Conservation (phyloP, 2,888 invertebrate species). For the Eupithecia dodoneata region DNA sequence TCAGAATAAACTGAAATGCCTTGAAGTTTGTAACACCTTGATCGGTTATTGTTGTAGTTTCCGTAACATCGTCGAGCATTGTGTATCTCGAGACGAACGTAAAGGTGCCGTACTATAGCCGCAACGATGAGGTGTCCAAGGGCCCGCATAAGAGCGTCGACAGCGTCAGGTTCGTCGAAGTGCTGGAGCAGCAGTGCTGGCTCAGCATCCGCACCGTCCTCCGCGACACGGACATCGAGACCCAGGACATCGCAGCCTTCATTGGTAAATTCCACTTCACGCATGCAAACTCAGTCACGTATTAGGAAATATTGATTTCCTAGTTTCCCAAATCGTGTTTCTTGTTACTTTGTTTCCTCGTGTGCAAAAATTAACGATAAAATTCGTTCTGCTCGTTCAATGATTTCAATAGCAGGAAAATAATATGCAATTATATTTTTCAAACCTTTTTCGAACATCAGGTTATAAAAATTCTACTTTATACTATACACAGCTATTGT, state of each 20-base stretch:
- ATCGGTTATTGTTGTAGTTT: constrained; percentile 72
- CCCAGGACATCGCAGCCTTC: constrained; percentile 81
- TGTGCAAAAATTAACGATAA: constrained; percentile 19
- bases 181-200: constrained; percentile 70
- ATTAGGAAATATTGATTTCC: constrained; percentile 32
- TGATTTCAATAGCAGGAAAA: constrained; percentile 6
- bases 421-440: neutral
- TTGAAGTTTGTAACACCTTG: constrained; percentile 52
- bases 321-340: constrained; percentile 29
- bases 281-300: constrained; percentile 24
- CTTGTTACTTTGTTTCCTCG: constrained; percentile 18
- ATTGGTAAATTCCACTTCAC: constrained; percentile 64
- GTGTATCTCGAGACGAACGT: constrained; percentile 79
- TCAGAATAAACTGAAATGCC: constrained; percentile 26
- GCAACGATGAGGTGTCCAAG: constrained; percentile 70
- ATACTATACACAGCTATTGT: neutral
- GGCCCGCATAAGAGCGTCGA: constrained; percentile 43
- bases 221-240: constrained; percentile 75
- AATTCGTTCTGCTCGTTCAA: constrained; percentile 16
- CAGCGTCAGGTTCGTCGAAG: constrained; percentile 65
- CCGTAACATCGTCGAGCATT: constrained; percentile 82
- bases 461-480: neutral
- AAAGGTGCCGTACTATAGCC: constrained; percentile 75
- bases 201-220: constrained; percentile 73
- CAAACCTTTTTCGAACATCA: neutral